Evolutionary conservation across 2,797 vertebrate genomes (phyloP), one percentile per base, ranked within the genome.

Genomic region (Galaxias olidus): DNA sequence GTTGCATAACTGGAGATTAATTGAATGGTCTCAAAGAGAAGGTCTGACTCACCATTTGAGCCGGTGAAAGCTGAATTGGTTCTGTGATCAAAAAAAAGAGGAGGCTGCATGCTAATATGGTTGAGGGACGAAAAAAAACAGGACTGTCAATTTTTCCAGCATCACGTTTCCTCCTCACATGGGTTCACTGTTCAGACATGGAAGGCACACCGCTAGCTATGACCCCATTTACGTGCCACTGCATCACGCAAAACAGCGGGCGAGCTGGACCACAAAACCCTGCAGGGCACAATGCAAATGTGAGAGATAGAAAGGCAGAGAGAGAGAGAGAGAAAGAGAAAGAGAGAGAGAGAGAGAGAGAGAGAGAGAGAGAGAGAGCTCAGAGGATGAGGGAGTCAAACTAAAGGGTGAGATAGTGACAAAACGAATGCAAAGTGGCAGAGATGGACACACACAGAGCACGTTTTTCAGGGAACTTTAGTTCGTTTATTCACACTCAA

Each of bases 241-340:
- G 55, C 56, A 68, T 68, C 44, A 61, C 81, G 71, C 68, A 65
- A 78, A 73, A 71, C 49, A 68, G 48, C 13, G 59, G 19, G 40
- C 47, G 64, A 70, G 68, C 46, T 61, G 51, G 59, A 56, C 69
- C 63, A 58, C 69, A 51, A 60, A 40, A 45, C 75, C 66, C 74
- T 78, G 66, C 68, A 59, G 73, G 74, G 71, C 4, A 40, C 55
- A 72, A 75, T 71, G 65, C 54, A 80, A 78, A 83, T 71, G 65
- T 43, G 71, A 60, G 4, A 30, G 30, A 30, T 2, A 30, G 15
- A 48, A 58, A 11, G 58, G 61, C 72, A 70, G 47, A 65, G 59
- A 61, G 48, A 11, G 54, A 10, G 50, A n/a, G 46, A 45, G 46
- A 7, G 50, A 56, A 43, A 47, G 50, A 59, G 4, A 51, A 14